A percentile compares a stretch with the other conserved stretches of the same genome.
Conservation (phyloP, 2,113 vertebrate species). For the Lagenorhynchus albirostris region DNA sequence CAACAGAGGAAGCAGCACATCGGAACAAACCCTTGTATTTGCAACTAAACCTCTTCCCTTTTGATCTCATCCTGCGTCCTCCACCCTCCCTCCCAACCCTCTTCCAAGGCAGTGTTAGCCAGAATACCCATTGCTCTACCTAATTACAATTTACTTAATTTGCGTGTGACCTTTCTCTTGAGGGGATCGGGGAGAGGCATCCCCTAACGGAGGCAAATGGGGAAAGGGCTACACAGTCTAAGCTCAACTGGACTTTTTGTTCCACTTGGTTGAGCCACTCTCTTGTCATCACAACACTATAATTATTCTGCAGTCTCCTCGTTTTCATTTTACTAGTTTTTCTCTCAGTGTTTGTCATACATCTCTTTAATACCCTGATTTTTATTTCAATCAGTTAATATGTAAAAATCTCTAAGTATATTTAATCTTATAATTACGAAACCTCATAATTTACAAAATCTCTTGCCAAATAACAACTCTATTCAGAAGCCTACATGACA, state of each 20-base stretch:
- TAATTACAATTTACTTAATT: too few relatives aligned
- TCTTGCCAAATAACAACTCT: not conserved
- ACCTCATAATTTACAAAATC: not conserved
- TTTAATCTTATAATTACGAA: constrained; percentile 52
- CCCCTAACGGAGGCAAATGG: rapidly evolving
- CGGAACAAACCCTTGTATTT: not conserved
- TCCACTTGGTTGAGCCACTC: rapidly evolving
- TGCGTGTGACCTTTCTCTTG: not conserved
- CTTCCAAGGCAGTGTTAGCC: too few relatives aligned
- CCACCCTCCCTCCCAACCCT: not conserved
- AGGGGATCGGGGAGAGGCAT: not conserved
- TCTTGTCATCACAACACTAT: rapidly evolving
- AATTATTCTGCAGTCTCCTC: not conserved
- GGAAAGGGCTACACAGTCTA: rapidly evolving
- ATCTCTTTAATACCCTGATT: not conserved
- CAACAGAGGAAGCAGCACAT: too few relatives aligned
- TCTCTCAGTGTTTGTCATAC: not conserved
- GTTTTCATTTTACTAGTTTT: not conserved
- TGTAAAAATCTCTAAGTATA: not conserved
- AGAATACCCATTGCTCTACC: not conserved
- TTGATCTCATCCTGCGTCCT: not conserved
- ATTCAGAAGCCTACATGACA: rapidly evolving
- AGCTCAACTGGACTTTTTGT: rapidly evolving
- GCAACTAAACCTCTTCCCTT: too few relatives aligned
- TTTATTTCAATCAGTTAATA: constrained; percentile 27